Conservation (phyloP, 2,113 vertebrate genomes). For the Colistium nudipinnis region DNA sequence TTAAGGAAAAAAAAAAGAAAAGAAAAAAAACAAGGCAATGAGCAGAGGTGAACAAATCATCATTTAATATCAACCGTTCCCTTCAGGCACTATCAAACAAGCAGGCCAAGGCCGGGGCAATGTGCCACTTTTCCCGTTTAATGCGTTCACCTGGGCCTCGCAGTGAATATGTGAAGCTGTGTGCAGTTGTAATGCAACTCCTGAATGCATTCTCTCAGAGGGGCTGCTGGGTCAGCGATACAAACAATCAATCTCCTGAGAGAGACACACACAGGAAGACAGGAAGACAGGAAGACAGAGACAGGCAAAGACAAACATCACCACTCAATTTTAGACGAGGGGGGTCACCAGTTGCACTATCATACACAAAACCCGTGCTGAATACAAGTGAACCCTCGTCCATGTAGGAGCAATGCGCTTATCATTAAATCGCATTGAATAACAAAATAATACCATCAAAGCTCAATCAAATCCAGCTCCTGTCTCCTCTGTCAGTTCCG, state of each 20-base stretch:
- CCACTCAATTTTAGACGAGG: constrained; percentile 2
- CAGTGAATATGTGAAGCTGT: constrained; percentile 47
- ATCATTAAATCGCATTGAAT: constrained; percentile 30
- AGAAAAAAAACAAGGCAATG: no score
- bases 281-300: constrained; percentile 7
- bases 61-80: constrained; percentile 31
- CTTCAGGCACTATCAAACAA: constrained; percentile 18
- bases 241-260: constrained; percentile 77
- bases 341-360: constrained; percentile 13
- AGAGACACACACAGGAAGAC: constrained; percentile 30
- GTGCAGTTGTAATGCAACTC: constrained; percentile 62
- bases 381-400: constrained; percentile 3
- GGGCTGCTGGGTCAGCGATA: constrained; percentile 68
- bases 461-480: background rate
- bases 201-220: constrained; percentile 45
- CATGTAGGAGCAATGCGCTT: background rate
- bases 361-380: constrained; percentile 5
- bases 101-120: constrained; percentile 3
- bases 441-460: constrained; percentile 24
- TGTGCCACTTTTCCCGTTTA: constrained; percentile 28
- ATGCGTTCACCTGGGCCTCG: constrained; percentile 17
- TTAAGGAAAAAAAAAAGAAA: constrained; percentile 60
- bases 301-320: constrained; percentile 24
- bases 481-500: constrained; percentile 3
- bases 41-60: constrained; percentile 50